A percentile compares a stretch with the other conserved stretches of the same genome.
Conservation (phyloP, 2,113 vertebrate species). For the Microtus pennsylvanicus region DNA sequence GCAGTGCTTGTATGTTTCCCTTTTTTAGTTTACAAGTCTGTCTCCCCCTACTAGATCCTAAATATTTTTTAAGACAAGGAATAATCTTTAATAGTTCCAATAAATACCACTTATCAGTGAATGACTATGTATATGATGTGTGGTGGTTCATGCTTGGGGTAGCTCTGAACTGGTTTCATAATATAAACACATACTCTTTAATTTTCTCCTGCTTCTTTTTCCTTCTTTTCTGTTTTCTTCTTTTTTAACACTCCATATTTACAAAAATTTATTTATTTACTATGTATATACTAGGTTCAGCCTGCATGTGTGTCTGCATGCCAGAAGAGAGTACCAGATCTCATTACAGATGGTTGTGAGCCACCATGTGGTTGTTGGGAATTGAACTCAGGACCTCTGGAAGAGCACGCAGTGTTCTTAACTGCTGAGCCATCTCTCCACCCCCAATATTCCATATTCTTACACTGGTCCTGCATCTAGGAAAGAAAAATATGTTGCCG, state of each 20-base stretch:
- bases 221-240: background rate
- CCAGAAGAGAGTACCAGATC: too few relatives aligned
- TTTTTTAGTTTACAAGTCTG: constrained; percentile 22
- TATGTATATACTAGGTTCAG: too few relatives aligned
- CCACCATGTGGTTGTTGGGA: too few relatives aligned
- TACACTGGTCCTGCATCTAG: background rate
- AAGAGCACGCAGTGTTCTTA: too few relatives aligned
- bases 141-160: background rate
- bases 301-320: too few relatives aligned
- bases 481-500: background rate
- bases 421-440: too few relatives aligned
- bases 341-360: too few relatives aligned
- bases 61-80: background rate
- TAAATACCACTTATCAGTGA: background rate
- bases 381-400: too few relatives aligned
- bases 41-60: background rate
- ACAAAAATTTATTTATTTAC: background rate
- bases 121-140: background rate
- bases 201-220: background rate
- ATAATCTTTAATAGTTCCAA: constrained; percentile 29
- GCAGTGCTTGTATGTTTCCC: background rate
- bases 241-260: too few relatives aligned
- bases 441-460: background rate
- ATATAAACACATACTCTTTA: background rate
- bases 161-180: background rate